Evolutionary conservation across 2,888 invertebrate genomes (phyloP).

Genomic region (Heliconius charithonia): DNA sequence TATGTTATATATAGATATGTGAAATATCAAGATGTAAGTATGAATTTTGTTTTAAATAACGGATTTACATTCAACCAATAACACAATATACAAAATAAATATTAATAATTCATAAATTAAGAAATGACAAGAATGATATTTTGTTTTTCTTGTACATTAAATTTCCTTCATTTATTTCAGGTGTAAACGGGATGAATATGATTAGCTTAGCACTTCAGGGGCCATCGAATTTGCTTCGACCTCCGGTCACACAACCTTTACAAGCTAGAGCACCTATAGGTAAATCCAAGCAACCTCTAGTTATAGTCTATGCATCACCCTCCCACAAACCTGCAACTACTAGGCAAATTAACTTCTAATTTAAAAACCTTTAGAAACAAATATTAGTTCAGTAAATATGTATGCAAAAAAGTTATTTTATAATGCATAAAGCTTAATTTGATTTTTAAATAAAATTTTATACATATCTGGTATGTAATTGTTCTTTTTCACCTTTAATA

Average conservation of each 20-base stretch:
- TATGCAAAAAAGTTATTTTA: background rate
- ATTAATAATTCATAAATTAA: no score
- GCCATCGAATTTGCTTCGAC: constrained; percentile 73
- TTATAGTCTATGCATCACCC: constrained; percentile 40
- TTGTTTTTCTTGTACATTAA: background rate
- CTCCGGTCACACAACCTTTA: constrained; percentile 66
- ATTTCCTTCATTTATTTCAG: constrained; percentile 66
- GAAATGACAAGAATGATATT: background rate
- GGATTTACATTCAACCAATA: background rate
- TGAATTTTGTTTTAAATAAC: background rate
- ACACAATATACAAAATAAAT: no score
- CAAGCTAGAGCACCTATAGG: constrained; percentile 80
- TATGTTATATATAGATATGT: background rate
- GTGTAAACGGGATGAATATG: constrained; percentile 90
- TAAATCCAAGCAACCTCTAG: constrained; percentile 56
- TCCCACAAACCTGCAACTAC: constrained; percentile 22
- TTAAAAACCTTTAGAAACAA: background rate
- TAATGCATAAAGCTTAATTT: background rate
- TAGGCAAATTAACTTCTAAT: constrained; percentile 27
- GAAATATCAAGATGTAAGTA: background rate
- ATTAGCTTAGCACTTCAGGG: constrained; percentile 79
- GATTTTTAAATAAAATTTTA: background rate
- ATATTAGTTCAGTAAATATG: background rate
- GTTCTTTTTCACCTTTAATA: background rate
- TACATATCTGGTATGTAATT: background rate